Evolutionary conservation across 1,140 invertebrate genomes (phyloP), one percentile per base, ranked within the genome.

Genomic region (Cydia strobilella): DNA sequence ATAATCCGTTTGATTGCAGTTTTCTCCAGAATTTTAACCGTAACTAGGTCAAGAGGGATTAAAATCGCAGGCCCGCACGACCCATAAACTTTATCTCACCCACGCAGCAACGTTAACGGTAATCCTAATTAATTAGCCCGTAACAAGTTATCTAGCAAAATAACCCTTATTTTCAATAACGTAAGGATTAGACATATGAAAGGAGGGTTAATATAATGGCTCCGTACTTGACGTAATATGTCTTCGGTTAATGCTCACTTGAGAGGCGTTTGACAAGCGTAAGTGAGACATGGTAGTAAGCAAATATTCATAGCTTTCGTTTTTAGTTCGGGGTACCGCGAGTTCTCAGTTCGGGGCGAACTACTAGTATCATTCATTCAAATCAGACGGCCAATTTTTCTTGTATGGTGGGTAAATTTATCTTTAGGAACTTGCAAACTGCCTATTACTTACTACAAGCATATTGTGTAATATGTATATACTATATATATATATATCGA

Each of bases 101-200:
- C 76, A 73, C 80, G 78, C 83, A 82, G 81, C 82, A 75, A 15
- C 79, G 82, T 80, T 79, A 83, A 81, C 80, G 75, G 80, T 86
- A 89, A 89, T 90, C 86, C 86, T 89, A 88, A 90, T 90, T 89
- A 89, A 90, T 90, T 89, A 89, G 79, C 85, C 81, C 83, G 80
- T 80, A 4, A 84, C 78, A 85, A 81, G 77, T 82, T 82, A 82
- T 79, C 81, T 76, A 73, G 65, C 74, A 66, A 69, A 69, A 18
- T 39, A n/a, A 69, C 15, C 65, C 65, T 69, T 69, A 69, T 35
- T 69, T 9, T 18, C 15, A 9, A 18, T 4, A 4, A 9, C 9
- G 15, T 69, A 69, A n/a, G 35, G 65, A 35, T 2, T n/a, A n/a
- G 27, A 18, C 3, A 69, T 18, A 15, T 66, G 27, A 35, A 66